phyloP scores from a whole-genome alignment of 2,797 vertebrate species.

The Momotus momota region DNA sequence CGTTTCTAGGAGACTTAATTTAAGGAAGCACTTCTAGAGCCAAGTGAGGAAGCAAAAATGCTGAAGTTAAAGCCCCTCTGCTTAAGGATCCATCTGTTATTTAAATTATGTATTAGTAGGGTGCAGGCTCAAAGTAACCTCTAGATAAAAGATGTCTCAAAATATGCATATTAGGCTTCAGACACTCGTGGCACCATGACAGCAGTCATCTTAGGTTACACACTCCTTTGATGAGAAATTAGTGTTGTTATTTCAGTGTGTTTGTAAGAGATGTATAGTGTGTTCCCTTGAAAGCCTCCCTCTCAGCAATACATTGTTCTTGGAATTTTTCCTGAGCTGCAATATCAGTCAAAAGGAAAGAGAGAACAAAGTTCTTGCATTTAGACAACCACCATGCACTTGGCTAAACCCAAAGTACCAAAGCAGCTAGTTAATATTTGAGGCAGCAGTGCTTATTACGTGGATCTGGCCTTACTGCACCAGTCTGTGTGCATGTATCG shows the following conservation, averaged over 20 bases:
- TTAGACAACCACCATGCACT: conserved; percentile 28
- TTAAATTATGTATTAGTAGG: not conserved
- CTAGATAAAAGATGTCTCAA: not conserved
- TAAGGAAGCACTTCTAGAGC: not conserved
- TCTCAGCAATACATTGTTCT: not conserved
- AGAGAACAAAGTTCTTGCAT: conserved; percentile 40
- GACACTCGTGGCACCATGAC: not conserved
- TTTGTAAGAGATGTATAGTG: conserved; percentile 12
- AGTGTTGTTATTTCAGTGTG: conserved; percentile 16
- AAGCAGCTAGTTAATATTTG: conserved; percentile 2
- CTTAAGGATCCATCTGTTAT: not conserved
- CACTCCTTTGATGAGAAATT: not conserved
- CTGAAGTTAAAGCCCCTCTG: not conserved
- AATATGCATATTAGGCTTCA: not conserved
- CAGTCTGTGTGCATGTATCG: not conserved
- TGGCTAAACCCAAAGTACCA: conserved; percentile 23
- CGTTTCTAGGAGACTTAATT: not conserved
- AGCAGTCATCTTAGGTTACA: not conserved
- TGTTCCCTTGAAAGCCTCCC: not conserved
- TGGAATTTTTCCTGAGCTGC: conserved; percentile 44
- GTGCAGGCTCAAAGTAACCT: not conserved
- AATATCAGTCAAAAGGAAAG: conserved; percentile 31
- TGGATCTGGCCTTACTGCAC: not conserved
- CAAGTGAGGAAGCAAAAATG: not conserved
- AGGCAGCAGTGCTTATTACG: conserved; percentile 17